phyloP scores from a whole-genome alignment of 1,140 invertebrate genomes.

The Telenomus remus region DNA sequence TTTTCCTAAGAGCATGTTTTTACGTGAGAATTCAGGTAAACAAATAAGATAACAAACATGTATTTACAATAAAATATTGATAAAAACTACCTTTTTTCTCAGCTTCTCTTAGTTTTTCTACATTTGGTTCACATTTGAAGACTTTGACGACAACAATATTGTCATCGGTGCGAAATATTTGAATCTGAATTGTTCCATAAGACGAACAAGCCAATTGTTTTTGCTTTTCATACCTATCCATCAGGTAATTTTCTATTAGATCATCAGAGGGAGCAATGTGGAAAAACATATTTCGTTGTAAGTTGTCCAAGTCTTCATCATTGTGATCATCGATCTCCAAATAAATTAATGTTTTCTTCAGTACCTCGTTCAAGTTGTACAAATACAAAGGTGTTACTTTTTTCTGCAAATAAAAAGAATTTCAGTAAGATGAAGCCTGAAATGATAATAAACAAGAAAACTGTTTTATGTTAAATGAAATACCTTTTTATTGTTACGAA shows the following conservation, averaged over 20 bases:
- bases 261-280: constrained; percentile 1
- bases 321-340: not conserved
- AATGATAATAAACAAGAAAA: not conserved
- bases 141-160: not conserved
- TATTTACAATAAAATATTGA: not conserved
- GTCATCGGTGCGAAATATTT: not conserved
- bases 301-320: not conserved
- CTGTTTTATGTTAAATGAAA: not conserved
- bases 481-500: constrained; percentile 16
- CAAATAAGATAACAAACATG: not conserved
- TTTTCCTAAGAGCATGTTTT: too few relatives aligned
- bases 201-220: not conserved
- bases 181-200: not conserved
- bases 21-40: not conserved
- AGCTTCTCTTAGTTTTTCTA: too few relatives aligned
- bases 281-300: not conserved
- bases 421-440: not conserved
- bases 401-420: constrained; percentile 13
- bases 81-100: too few relatives aligned
- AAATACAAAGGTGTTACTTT: constrained; percentile 2
- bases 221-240: not conserved
- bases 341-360: not conserved
- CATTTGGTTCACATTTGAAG: not conserved
- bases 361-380: constrained; percentile 7
- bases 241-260: constrained; percentile 8